A percentile compares a stretch with the other conserved stretches of the same genome.
Evolutionary conservation across 2,888 invertebrate genomes (phyloP).

Genomic region (Sympetrum striolatum): DNA sequence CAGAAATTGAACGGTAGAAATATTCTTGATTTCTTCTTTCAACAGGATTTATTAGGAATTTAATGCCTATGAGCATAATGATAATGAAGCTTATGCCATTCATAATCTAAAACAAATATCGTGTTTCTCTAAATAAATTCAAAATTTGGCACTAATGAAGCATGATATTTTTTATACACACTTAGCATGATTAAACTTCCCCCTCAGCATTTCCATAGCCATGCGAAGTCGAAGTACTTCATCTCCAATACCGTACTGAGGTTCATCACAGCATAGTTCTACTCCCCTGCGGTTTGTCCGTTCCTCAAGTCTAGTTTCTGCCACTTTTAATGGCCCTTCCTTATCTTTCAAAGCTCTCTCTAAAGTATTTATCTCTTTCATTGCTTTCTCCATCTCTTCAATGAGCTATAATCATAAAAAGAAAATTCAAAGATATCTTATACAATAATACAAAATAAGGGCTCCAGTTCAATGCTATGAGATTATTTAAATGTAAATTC

Average conservation of each 20-base stretch:
- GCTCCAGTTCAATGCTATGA: background rate
- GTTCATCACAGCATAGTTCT: conserved; percentile 78
- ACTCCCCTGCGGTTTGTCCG: conserved; percentile 78
- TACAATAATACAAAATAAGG: background rate
- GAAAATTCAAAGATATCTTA: background rate
- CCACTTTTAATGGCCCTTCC: conserved; percentile 79
- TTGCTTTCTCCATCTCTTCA: conserved; percentile 82
- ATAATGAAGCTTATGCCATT: too few species aligned
- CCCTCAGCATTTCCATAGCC: conserved; percentile 70
- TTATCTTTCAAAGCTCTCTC: conserved; percentile 79
- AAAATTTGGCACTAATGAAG: too few species aligned
- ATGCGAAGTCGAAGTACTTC: conserved; percentile 75
- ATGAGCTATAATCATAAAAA: conserved; percentile 65
- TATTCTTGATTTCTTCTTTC: too few species aligned
- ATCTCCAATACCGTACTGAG: conserved; percentile 73
- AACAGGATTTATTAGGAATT: too few species aligned
- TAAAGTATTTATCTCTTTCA: conserved; percentile 76
- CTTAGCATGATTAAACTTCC: conserved; percentile 76
- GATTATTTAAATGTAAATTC: background rate
- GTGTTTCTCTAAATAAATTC: too few species aligned
- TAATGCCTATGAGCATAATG: too few species aligned
- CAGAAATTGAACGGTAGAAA: too few species aligned
- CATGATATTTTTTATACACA: conserved; percentile 59
- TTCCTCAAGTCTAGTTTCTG: conserved; percentile 87
- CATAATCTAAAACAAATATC: too few species aligned